Conservation (phyloP, 2,113 vertebrate species). For the Capreolus pygargus region DNA sequence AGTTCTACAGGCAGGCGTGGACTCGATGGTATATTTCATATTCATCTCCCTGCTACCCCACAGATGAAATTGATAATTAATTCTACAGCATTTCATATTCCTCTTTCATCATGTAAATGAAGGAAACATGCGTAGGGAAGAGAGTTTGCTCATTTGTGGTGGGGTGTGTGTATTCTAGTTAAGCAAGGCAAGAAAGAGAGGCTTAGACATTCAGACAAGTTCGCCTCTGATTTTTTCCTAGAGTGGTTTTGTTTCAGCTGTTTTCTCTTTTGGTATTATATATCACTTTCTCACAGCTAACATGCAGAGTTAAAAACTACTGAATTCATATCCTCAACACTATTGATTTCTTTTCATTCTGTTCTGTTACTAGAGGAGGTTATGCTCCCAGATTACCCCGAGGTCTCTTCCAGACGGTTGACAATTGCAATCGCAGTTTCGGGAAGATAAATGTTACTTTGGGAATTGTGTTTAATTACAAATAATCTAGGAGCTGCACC, state of each 20-base stretch:
- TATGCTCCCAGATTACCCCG: conserved; percentile 82
- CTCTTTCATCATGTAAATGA: conserved; percentile 64
- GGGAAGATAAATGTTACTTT: conserved; percentile 91
- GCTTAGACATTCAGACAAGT: conserved; percentile 23
- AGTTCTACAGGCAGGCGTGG: background rate
- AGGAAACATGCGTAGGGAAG: conserved; percentile 34
- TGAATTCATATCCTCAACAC: conserved; percentile 83
- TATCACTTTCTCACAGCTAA: conserved; percentile 79
- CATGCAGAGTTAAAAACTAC: conserved; percentile 81
- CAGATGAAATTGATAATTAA: conserved; percentile 55
- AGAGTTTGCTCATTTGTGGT: conserved; percentile 17
- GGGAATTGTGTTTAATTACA: conserved; percentile 90
- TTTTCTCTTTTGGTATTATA: conserved; percentile 70
- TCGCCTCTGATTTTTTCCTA: conserved; percentile 20
- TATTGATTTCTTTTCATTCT: conserved; percentile 91
- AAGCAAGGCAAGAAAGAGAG: background rate
- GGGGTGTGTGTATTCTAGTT: background rate
- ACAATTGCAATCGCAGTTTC: conserved; percentile 86
- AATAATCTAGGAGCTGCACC: conserved; percentile 85
- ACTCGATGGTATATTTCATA: conserved; percentile 30
- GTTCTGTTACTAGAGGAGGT: conserved; percentile 80
- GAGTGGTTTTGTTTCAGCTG: conserved; percentile 56
- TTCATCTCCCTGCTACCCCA: conserved; percentile 23
- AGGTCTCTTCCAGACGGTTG: conserved; percentile 85
- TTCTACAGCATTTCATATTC: background rate